phyloP scores from a whole-genome alignment of 37 sponge, comb jelly and placozoan species.

The Agelas oroides region DNA sequence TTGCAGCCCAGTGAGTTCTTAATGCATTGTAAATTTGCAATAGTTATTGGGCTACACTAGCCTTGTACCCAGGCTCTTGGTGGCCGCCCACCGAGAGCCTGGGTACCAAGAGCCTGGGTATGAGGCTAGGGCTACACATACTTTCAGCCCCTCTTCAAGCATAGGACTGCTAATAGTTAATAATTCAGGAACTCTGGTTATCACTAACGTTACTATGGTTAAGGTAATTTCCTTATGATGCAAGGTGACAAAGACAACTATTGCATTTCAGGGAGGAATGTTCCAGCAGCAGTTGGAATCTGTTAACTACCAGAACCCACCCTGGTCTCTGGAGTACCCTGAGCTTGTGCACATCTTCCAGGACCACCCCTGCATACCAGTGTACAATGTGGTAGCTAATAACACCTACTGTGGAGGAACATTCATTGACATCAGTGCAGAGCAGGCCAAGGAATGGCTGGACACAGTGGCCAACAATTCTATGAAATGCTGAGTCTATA shows the following conservation, averaged over 20 bases:
- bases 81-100: too few relatives aligned
- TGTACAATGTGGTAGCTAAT: slow-evolving; percentile 22
- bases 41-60: not conserved
- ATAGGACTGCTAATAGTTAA: too few relatives aligned
- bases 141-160: too few relatives aligned
- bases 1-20: slow-evolving; percentile 26
- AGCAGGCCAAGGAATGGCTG: slow-evolving; percentile 15
- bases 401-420: slow-evolving; percentile 42
- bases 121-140: too few relatives aligned
- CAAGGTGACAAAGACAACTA: too few relatives aligned
- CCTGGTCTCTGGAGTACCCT: slow-evolving; percentile 58
- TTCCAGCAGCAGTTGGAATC: slow-evolving; percentile 41
- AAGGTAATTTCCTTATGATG: too few relatives aligned
- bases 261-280: slow-evolving; percentile 40
- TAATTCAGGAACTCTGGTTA: too few relatives aligned
- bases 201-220: too few relatives aligned
- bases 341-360: slow-evolving; percentile 48
- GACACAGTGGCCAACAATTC: slow-evolving; percentile 22
- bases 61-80: too few relatives aligned
- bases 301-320: slow-evolving; percentile 57
- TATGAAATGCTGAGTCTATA: slow-evolving; percentile 1
- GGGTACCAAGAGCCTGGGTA: too few relatives aligned
- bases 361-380: slow-evolving; percentile 58
- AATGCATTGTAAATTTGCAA: too few relatives aligned
- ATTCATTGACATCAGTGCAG: slow-evolving; percentile 28